These are phyloP conservation scores for Collichthys lucidus DNA, from an alignment of 2,113 vertebrate species.

Conservation along the genomic window DNA sequence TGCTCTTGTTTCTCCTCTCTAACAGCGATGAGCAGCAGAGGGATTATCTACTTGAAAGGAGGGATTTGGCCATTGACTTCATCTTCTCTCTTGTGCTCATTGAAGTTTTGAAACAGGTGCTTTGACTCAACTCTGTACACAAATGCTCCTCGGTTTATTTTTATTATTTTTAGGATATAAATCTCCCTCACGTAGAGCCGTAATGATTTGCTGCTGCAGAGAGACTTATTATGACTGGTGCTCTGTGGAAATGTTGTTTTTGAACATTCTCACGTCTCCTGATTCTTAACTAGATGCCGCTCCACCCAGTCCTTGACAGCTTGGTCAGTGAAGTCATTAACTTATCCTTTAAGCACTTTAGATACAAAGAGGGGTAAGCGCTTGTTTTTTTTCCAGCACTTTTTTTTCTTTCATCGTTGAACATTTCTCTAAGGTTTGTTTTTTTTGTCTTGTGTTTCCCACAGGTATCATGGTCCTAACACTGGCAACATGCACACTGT, in stretches of 20 bases:
- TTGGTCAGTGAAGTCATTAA: conserved; percentile 97
- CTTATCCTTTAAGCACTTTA: conserved; percentile 99
- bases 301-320: conserved; percentile 95
- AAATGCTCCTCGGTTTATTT: not conserved
- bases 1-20: conserved; percentile 54
- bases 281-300: conserved; percentile 87
- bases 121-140: conserved; percentile 16
- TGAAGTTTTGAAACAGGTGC: conserved; percentile 98
- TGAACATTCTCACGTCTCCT: conserved; percentile 47
- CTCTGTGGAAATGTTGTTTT: not conserved
- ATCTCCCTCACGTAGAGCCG: not conserved
- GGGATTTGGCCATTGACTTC: conserved; percentile 98
- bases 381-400: not conserved
- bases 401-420: not conserved
- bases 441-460: conserved; percentile 25
- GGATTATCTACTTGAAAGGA: conserved; percentile 97
- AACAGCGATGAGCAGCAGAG: conserved; percentile 95
- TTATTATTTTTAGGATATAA: not conserved
- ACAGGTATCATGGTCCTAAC: conserved; percentile 97
- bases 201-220: not conserved
- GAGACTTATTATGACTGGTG: no score
- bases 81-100: conserved; percentile 98
- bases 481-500: conserved; percentile 99
- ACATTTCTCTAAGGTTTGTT: not conserved
- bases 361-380: conserved; percentile 97